A percentile compares a stretch with the other conserved stretches of the same genome.
These are phyloP conservation scores for Taphrorychus bicolor DNA, from an alignment of 2,888 invertebrate species.

Conservation along the genomic window DNA sequence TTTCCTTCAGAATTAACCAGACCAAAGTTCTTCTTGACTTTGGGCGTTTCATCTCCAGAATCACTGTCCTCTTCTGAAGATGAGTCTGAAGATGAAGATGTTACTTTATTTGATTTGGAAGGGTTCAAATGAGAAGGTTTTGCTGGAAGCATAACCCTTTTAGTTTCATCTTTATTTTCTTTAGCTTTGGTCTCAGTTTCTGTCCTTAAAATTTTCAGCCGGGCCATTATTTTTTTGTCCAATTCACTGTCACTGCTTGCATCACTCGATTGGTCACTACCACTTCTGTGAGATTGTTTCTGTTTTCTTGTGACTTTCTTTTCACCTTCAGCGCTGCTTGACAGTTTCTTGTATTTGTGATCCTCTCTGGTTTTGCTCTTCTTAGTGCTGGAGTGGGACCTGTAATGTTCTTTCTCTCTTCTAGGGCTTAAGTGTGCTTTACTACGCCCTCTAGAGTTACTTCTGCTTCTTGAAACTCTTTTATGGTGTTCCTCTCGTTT, in stretches of 20 bases:
- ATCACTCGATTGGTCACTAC: constrained; percentile 15
- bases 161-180: constrained; percentile 38
- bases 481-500: too few relatives aligned
- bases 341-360: too few relatives aligned
- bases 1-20: constrained; percentile 58
- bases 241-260: constrained; percentile 24
- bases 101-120: constrained; percentile 5
- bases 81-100: constrained; percentile 16
- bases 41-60: constrained; percentile 44
- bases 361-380: not conserved
- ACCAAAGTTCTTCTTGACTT: constrained; percentile 54
- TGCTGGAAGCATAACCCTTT: constrained; percentile 24
- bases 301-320: not conserved
- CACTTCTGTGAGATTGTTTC: not conserved
- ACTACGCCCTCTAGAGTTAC: constrained; percentile 12
- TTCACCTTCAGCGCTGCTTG: not conserved
- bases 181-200: constrained; percentile 35
- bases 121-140: constrained; percentile 31
- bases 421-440: not conserved
- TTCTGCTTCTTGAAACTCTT: constrained; percentile 12
- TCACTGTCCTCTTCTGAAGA: constrained; percentile 46
- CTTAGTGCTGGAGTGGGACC: too few relatives aligned
- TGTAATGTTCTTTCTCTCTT: not conserved
- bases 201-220: constrained; percentile 28
- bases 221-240: constrained; percentile 36